These are phyloP conservation scores for Tenualosa ilisha DNA, from an alignment of 2,797 vertebrate genomes.

Conservation along the genomic window DNA sequence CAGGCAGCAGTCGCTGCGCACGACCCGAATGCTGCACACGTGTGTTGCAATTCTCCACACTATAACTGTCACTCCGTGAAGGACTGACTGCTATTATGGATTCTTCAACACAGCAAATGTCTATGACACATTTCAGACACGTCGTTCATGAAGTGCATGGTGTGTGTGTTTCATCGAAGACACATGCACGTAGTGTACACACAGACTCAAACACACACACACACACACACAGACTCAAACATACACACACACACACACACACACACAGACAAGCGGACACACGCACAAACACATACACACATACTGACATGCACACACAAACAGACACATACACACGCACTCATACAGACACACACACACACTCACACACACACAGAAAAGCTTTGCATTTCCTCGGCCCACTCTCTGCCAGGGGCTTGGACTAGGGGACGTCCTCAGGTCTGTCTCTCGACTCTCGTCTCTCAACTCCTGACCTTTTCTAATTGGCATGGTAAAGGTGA, in stretches of 20 bases:
- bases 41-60: background rate
- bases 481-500: constrained; percentile 64
- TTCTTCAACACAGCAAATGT: background rate
- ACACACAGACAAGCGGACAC: background rate
- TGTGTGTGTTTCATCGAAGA: background rate
- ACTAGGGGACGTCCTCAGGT: background rate
- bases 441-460: constrained; percentile 31
- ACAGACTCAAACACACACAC: background rate
- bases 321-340: background rate
- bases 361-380: background rate
- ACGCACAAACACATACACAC: background rate
- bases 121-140: background rate
- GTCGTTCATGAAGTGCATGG: background rate
- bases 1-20: background rate
- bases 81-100: background rate
- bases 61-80: too few species aligned
- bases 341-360: background rate
- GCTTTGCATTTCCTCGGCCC: background rate
- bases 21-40: background rate
- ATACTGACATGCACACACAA: background rate
- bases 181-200: background rate
- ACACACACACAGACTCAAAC: background rate
- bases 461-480: constrained; percentile 63
- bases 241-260: background rate
- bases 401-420: background rate